Conservation (phyloP, 2,888 invertebrate genomes). For the Coronaproctus castanopsis region DNA sequence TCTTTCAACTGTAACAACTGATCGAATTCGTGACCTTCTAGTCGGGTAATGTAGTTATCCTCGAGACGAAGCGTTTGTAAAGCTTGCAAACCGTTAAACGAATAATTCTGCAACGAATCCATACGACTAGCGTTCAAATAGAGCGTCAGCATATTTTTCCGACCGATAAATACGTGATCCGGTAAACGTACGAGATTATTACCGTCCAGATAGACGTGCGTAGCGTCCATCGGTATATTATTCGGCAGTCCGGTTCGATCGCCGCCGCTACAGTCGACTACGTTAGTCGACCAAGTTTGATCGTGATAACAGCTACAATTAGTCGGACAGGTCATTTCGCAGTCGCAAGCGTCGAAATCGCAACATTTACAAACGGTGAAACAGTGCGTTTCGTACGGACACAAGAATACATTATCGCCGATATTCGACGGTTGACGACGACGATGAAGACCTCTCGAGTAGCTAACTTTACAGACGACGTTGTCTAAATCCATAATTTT, state of each 20-base stretch:
- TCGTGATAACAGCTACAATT: conserved; percentile 91
- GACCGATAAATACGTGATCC: conserved; percentile 71
- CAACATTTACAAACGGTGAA: conserved; percentile 89
- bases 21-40: conserved; percentile 71
- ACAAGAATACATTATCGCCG: conserved; percentile 66
- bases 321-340: conserved; percentile 86
- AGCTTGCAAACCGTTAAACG: conserved; percentile 66
- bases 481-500: conserved; percentile 72
- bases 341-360: conserved; percentile 88
- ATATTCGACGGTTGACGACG: conserved; percentile 56
- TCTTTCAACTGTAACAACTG: conserved; percentile 57
- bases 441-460: conserved; percentile 40
- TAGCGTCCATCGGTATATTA: conserved; percentile 82
- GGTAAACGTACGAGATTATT: conserved; percentile 66
- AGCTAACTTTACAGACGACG: conserved; percentile 69
- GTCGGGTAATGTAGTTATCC: conserved; percentile 55
- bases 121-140: conserved; percentile 70
- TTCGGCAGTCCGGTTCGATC: conserved; percentile 56
- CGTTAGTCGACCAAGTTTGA: conserved; percentile 78
- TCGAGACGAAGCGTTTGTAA: conserved; percentile 64
- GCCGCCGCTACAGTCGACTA: conserved; percentile 73
- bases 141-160: conserved; percentile 67
- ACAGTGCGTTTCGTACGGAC: conserved; percentile 80
- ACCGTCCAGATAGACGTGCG: conserved; percentile 78
- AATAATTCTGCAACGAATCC: conserved; percentile 67